phyloP scores from a whole-genome alignment of 2,888 invertebrate genomes.

The Monoplex corrugatus region DNA sequence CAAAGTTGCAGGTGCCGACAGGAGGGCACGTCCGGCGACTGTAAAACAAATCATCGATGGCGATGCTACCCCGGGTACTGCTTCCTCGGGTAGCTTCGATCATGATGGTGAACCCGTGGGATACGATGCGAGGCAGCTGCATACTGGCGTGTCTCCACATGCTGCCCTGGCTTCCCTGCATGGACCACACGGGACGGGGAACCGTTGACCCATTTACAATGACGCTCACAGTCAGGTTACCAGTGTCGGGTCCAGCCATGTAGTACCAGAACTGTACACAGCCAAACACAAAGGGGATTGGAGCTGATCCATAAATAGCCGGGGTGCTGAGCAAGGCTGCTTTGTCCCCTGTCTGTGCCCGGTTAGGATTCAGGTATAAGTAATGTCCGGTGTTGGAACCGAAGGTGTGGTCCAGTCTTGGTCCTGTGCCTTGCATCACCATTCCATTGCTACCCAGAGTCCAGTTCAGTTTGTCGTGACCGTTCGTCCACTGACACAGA shows the following conservation, averaged over 20 bases:
- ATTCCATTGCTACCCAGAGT: constrained; percentile 68
- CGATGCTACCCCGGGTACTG: constrained; percentile 75
- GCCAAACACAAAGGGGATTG: constrained; percentile 54
- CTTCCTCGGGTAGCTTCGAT: constrained; percentile 71
- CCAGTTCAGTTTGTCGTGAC: constrained; percentile 75
- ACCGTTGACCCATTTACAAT: constrained; percentile 56
- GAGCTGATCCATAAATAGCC: constrained; percentile 18
- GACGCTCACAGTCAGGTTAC: constrained; percentile 74
- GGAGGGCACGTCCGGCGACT: constrained; percentile 70
- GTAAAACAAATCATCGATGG: constrained; percentile 76
- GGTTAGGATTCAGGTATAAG: constrained; percentile 72
- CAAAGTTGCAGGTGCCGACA: constrained; percentile 79
- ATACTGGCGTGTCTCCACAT: constrained; percentile 72
- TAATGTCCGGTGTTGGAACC: constrained; percentile 80
- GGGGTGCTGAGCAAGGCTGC: constrained; percentile 69
- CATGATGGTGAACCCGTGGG: constrained; percentile 59
- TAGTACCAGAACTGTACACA: constrained; percentile 80
- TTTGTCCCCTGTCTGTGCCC: constrained; percentile 65
- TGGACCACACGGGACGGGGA: constrained; percentile 62
- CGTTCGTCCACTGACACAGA: constrained; percentile 72
- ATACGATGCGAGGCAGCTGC: constrained; percentile 51
- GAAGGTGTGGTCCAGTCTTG: constrained; percentile 79
- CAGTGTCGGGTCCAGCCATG: constrained; percentile 77
- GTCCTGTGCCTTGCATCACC: constrained; percentile 70
- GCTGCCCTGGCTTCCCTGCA: constrained; percentile 71